Conservation (phyloP, 2,888 invertebrate genomes). For the Erebia aethiops region DNA sequence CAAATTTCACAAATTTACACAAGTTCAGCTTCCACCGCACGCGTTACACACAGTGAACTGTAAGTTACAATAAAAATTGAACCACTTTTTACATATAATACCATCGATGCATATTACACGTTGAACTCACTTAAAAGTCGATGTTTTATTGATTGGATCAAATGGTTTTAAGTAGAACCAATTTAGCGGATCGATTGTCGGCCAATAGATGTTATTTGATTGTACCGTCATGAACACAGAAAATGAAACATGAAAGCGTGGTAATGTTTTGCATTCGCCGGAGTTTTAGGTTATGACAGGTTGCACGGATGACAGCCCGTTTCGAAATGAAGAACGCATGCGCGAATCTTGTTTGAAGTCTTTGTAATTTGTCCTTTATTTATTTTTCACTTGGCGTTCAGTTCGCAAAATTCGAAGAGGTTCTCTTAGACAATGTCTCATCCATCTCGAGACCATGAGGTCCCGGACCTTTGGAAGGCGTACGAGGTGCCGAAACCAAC, state of each 20-base stretch:
- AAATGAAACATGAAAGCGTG: not conserved
- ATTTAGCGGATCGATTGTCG: conserved; percentile 32
- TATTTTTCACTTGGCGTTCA: not conserved
- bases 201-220: conserved; percentile 27
- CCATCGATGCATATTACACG: not conserved
- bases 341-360: conserved; percentile 18
- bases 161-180: conserved; percentile 33
- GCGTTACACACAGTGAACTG: not conserved
- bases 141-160: conserved; percentile 22
- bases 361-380: not conserved
- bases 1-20: conserved; percentile 8
- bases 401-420: not conserved
- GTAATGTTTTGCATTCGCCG: conserved; percentile 10
- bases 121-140: conserved; percentile 6
- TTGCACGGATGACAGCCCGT: conserved; percentile 21
- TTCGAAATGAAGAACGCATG: conserved; percentile 25
- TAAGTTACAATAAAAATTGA: not conserved
- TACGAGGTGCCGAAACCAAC: too few species aligned
- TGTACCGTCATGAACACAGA: not conserved
- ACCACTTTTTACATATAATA: conserved; percentile 19
- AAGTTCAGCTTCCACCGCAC: not conserved
- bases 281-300: conserved; percentile 24
- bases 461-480: too few species aligned
- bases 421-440: too few species aligned
- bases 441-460: too few species aligned